Evolutionary conservation across 2,113 vertebrate genomes (phyloP).

Genomic region (Sus scrofa): T2T-Sscrofa CM000824.6:152192501-152193000

Average conservation of each 20-base stretch:
- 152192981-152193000: not conserved
- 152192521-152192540: slow-evolving; percentile 19
- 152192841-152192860: not conserved
- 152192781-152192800: not conserved
- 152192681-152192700: not conserved
- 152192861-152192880: not conserved
- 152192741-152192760: not conserved
- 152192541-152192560: not conserved
- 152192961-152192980: not conserved
- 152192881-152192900: not conserved
- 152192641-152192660: not conserved
- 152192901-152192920: not conserved
- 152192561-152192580: not conserved
- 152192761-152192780: not conserved
- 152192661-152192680: not conserved
- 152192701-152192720: not conserved
- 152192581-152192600: not conserved
- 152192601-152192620: not conserved
- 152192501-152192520: not conserved
- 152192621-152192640: not conserved
- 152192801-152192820: not conserved
- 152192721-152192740: not conserved
- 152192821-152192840: not conserved
- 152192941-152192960: not conserved
- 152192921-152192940: not conserved